A percentile compares a stretch with the other conserved stretches of the same genome.
Evolutionary conservation across 2,113 vertebrate genomes (phyloP).

Genomic region (Notarius lentiginosus): DNA sequence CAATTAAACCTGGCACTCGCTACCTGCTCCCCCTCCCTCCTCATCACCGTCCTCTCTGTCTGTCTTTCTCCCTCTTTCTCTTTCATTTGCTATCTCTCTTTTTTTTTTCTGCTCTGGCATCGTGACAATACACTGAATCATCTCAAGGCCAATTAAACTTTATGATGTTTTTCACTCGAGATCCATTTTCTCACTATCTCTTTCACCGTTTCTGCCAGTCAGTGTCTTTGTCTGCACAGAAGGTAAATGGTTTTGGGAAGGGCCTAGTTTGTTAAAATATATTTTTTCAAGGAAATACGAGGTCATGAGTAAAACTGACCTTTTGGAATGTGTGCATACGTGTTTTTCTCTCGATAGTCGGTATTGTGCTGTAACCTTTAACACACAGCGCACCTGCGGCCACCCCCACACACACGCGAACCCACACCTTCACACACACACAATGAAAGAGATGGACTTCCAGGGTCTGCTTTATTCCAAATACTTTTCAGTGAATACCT

Average conservation of each 20-base stretch:
- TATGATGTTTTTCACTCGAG: not conserved
- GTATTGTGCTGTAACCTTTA: constrained; percentile 10
- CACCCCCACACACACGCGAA: not conserved
- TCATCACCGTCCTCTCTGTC: not conserved
- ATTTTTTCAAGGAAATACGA: not conserved
- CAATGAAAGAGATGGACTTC: not conserved
- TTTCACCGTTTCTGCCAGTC: not conserved
- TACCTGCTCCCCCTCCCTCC: not conserved
- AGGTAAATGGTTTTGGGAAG: not conserved
- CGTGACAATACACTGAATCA: not conserved
- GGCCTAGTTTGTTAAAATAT: not conserved
- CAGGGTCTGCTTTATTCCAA: not conserved
- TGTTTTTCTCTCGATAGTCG: not conserved
- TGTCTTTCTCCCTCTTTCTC: not conserved
- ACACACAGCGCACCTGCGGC: not conserved
- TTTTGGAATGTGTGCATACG: not conserved
- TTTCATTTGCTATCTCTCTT: not conserved
- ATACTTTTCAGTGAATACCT: not conserved
- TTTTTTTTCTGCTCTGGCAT: not conserved
- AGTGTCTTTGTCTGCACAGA: not conserved
- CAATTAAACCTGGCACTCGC: constrained; percentile 6
- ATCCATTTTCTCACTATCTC: not conserved
- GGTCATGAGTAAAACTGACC: not conserved
- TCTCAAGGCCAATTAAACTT: not conserved
- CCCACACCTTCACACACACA: not conserved